Evolutionary conservation across 2,888 invertebrate species (phyloP).

Genomic region (Eristalis intricaria): DNA sequence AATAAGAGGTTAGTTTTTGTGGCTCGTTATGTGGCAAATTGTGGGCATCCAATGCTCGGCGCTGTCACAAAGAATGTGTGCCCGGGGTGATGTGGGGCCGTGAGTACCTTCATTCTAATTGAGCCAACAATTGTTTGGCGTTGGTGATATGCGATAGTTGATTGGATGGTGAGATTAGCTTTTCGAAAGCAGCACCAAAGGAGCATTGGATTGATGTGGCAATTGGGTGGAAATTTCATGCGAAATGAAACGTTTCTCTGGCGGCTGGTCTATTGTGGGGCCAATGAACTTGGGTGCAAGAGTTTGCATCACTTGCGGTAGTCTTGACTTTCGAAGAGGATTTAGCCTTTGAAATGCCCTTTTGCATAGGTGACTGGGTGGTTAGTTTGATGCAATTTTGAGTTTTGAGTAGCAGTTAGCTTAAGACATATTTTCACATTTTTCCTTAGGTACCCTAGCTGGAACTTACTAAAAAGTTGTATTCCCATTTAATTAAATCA

Average conservation of each 20-base stretch:
- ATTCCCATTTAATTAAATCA: no score
- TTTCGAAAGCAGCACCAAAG: not conserved
- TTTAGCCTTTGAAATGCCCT: no score
- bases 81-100: not conserved
- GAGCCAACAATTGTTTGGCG: slow-evolving; percentile 40
- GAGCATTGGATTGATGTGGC: not conserved
- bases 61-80: slow-evolving; percentile 38
- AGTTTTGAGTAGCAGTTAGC: no score
- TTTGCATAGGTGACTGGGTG: no score
- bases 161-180: not conserved
- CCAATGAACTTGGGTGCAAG: not conserved
- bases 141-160: not conserved
- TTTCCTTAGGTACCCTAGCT: no score
- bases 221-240: slow-evolving; percentile 5
- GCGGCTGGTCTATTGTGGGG: not conserved
- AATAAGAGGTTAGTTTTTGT: slow-evolving; percentile 64
- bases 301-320: no score
- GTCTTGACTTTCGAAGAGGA: no score
- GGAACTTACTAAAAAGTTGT: no score
- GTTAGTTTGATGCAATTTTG: no score
- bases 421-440: no score
- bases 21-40: slow-evolving; percentile 67
- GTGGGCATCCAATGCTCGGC: slow-evolving; percentile 48
- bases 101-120: not conserved
- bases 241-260: not conserved